Evolutionary conservation across 2,888 invertebrate genomes (phyloP).

Genomic region (Brachycybe producta): DNA sequence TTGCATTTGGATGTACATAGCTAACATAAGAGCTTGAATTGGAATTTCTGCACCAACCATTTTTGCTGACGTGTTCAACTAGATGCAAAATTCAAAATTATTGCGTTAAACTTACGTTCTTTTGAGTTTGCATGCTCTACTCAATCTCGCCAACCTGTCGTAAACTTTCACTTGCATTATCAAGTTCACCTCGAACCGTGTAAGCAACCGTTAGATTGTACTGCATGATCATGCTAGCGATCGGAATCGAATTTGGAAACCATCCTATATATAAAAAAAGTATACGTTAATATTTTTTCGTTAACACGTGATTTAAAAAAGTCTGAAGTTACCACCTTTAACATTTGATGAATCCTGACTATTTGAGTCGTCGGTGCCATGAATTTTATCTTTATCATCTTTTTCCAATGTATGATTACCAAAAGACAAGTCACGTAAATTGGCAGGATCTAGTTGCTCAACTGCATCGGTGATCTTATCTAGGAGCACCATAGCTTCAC

Average conservation of each 20-base stretch:
- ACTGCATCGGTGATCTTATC: constrained; percentile 72
- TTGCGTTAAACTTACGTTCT: constrained; percentile 30
- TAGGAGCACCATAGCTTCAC: constrained; percentile 69
- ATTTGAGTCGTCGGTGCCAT: constrained; percentile 1
- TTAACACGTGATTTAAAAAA: no score
- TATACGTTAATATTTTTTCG: constrained; percentile 4
- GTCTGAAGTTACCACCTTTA: constrained; percentile 1
- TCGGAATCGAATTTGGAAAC: constrained; percentile 49
- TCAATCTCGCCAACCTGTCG: constrained; percentile 25
- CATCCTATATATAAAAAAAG: constrained; percentile 37
- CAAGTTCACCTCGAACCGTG: constrained; percentile 57
- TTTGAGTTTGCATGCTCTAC: background rate
- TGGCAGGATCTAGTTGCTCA: constrained; percentile 53
- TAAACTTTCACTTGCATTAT: constrained; percentile 46
- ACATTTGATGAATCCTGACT: background rate
- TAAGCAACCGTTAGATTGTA: constrained; percentile 67
- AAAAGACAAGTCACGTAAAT: constrained; percentile 29
- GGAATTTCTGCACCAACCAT: constrained; percentile 42
- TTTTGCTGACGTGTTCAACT: constrained; percentile 45
- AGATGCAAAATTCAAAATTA: constrained; percentile 29
- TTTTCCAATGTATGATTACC: constrained; percentile 18
- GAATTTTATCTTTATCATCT: constrained; percentile 24
- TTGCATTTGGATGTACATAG: constrained; percentile 50
- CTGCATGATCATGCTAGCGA: constrained; percentile 55
- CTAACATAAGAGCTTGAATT: constrained; percentile 49